phyloP scores from a whole-genome alignment of 2,797 vertebrate species.

The Alcedo atthis region DNA sequence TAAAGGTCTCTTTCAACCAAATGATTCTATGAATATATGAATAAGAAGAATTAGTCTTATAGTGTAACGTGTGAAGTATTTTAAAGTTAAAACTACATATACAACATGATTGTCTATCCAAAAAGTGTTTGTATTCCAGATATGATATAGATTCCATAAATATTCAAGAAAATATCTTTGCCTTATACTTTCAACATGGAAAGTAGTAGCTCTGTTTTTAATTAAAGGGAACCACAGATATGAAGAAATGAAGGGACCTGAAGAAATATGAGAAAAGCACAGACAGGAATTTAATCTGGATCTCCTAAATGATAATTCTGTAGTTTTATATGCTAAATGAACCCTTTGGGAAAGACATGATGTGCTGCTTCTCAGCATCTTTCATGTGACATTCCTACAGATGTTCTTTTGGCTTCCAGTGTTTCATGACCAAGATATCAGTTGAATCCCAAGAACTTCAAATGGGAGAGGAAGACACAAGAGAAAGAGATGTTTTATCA shows the following conservation, averaged over 20 bases:
- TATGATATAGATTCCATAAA: neutral
- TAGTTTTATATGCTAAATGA: neutral
- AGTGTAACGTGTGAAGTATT: neutral
- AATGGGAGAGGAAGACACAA: neutral
- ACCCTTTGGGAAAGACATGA: neutral
- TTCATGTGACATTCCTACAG: neutral
- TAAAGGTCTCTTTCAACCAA: no score
- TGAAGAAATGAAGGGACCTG: neutral
- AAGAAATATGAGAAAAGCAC: neutral
- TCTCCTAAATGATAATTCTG: neutral
- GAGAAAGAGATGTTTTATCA: neutral
- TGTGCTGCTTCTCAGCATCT: neutral
- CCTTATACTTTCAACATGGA: neutral
- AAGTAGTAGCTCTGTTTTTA: neutral
- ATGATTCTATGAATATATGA: neutral
- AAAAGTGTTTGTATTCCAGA: neutral
- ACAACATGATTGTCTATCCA: neutral
- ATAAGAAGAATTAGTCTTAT: neutral
- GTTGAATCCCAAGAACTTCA: neutral
- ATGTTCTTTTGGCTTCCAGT: neutral
- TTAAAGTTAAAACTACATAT: neutral
- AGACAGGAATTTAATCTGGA: neutral
- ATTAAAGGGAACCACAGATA: neutral
- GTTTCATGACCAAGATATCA: neutral
- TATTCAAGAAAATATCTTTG: neutral